Conservation (phyloP, 2,888 invertebrate species). For the Drosophila infuscata region DNA sequence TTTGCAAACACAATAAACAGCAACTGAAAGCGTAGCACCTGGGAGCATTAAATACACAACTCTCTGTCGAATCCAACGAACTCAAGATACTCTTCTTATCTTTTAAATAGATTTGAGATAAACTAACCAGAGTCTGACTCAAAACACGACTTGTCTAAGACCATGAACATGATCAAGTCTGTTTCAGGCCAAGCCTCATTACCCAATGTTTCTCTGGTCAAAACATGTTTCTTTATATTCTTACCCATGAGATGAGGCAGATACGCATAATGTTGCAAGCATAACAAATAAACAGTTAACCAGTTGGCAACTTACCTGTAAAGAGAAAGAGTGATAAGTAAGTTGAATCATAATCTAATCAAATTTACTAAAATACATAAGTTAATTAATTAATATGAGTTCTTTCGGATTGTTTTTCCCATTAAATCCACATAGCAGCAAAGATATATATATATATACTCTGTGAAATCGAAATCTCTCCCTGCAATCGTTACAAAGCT, state of each 20-base stretch:
- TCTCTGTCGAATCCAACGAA: constrained; percentile 10
- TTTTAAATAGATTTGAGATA: not conserved
- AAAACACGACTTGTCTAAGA: constrained; percentile 25
- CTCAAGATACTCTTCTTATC: constrained; percentile 26
- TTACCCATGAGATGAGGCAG: constrained; percentile 39
- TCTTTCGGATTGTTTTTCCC: too few relatives aligned
- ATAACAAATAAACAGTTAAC: constrained; percentile 22
- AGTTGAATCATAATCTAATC: not conserved
- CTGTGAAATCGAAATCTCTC: not conserved
- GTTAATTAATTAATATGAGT: too few relatives aligned
- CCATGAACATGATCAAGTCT: constrained; percentile 28
- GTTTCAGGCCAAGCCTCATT: constrained; percentile 44
- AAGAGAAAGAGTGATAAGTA: constrained; percentile 23
- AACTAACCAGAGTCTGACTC: constrained; percentile 20
- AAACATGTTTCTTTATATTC: constrained; percentile 34
- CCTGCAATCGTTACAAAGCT: not conserved
- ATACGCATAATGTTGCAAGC: constrained; percentile 14
- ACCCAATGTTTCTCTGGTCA: constrained; percentile 44
- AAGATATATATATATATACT: not conserved
- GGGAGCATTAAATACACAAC: constrained; percentile 16
- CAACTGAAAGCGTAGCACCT: constrained; percentile 40
- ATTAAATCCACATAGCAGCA: not conserved
- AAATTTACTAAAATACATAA: not conserved
- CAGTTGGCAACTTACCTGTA: constrained; percentile 56
- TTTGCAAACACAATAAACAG: constrained; percentile 53